A percentile compares a stretch with the other conserved stretches of the same genome.
These are phyloP conservation scores for Siniperca chuatsi DNA, from an alignment of 2,113 vertebrate species.

Conservation along the genomic window DNA sequence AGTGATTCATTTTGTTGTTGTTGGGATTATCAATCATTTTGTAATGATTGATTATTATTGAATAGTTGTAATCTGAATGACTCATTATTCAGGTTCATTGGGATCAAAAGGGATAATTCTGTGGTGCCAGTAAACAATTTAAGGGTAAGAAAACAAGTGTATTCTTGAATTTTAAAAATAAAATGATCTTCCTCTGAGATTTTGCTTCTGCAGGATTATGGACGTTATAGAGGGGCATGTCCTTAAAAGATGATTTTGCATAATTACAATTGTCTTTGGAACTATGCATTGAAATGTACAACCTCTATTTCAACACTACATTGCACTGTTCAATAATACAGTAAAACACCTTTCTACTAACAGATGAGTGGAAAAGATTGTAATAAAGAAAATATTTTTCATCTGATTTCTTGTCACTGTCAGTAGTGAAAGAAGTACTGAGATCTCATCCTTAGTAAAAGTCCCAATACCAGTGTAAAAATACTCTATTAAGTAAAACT, in stretches of 20 bases:
- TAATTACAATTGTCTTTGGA: constrained; percentile 43
- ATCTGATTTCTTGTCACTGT: constrained; percentile 41
- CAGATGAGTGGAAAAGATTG: constrained; percentile 69
- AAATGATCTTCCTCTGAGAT: constrained; percentile 20
- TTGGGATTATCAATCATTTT: constrained; percentile 47
- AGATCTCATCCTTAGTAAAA: not conserved
- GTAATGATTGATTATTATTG: constrained; percentile 40
- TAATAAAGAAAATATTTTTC: constrained; percentile 83
- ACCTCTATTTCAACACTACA: constrained; percentile 47
- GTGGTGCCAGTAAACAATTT: constrained; percentile 23
- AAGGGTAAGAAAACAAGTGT: constrained; percentile 15
- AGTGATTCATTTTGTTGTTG: constrained; percentile 31
- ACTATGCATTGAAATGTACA: constrained; percentile 72
- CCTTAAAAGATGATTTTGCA: constrained; percentile 13
- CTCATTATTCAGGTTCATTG: constrained; percentile 50
- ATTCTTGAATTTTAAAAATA: constrained; percentile 36
- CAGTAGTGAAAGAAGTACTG: not conserved
- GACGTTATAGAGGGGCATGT: constrained; percentile 1
- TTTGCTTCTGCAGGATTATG: constrained; percentile 9
- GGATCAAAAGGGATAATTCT: constrained; percentile 70
- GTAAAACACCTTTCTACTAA: constrained; percentile 75
- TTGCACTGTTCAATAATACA: constrained; percentile 69
- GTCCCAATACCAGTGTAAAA: not conserved
- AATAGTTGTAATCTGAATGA: constrained; percentile 22
- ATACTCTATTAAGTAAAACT: not conserved